Percentiles rank a stretch among this genome's conserved stretches.
Evolutionary conservation across 2,888 invertebrate genomes (phyloP).

Genomic region (Harmothoe impar): DNA sequence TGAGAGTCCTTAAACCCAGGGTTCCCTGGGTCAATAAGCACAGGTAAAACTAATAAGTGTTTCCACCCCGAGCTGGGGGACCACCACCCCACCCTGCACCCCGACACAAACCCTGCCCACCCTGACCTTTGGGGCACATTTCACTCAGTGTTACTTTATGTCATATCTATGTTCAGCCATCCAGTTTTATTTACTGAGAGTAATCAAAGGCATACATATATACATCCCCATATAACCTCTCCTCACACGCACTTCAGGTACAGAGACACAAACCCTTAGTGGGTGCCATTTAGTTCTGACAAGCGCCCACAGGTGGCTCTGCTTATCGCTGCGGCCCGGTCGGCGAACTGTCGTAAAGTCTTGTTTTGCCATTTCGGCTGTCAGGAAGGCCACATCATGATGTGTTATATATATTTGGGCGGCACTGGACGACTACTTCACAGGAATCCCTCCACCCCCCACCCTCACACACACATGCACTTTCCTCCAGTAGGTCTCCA

Average conservation of each 20-base stretch:
- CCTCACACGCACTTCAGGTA: neutral
- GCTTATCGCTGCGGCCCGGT: neutral
- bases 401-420: neutral
- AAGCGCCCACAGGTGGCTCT: conserved; percentile 5
- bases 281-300: conserved; percentile 8
- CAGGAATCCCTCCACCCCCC: neutral
- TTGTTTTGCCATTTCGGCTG: conserved; percentile 39
- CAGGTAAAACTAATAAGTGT: no score
- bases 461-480: neutral
- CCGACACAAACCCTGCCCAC: neutral
- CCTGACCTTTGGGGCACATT: neutral
- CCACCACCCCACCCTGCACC: no score
- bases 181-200: neutral
- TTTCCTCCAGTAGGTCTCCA: neutral
- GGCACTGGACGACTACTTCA: neutral
- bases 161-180: conserved; percentile 21
- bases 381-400: neutral
- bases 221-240: neutral
- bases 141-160: conserved; percentile 4
- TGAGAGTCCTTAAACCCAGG: no score
- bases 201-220: neutral
- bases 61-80: no score
- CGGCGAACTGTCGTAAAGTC: conserved; percentile 8
- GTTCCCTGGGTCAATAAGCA: no score
- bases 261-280: neutral